Evolutionary conservation across 2,888 invertebrate species (phyloP).

Genomic region (Panopea generosa): DNA sequence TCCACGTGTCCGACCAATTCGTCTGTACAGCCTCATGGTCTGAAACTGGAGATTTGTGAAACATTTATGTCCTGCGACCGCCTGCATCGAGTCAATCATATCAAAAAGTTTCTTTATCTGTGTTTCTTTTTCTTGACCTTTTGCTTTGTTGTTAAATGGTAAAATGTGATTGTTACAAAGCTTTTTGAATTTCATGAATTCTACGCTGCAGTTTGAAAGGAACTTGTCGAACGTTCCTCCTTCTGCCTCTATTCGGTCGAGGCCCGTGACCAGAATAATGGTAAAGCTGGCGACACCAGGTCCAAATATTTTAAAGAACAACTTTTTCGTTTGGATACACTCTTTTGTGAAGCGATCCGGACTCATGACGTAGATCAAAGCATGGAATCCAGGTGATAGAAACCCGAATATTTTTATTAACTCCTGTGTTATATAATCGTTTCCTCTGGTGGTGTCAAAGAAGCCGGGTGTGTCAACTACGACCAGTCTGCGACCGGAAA

Average conservation of each 20-base stretch:
- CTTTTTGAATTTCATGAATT: constrained; percentile 13
- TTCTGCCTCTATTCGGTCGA: constrained; percentile 9
- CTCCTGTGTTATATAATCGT: constrained; percentile 19
- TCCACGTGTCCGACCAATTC: constrained; percentile 11
- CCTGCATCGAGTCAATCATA: constrained; percentile 14
- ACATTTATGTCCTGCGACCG: constrained; percentile 12
- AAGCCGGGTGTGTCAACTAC: constrained; percentile 48
- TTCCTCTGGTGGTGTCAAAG: constrained; percentile 33
- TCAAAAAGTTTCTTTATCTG: constrained; percentile 15
- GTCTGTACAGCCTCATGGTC: constrained; percentile 24
- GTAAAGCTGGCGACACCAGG: constrained; percentile 14
- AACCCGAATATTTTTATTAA: constrained; percentile 24
- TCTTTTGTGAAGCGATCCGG: constrained; percentile 41
- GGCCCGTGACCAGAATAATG: constrained; percentile 26
- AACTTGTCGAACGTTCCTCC: constrained; percentile 3
- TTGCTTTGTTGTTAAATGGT: constrained; percentile 20
- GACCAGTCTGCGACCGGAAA: constrained; percentile 22
- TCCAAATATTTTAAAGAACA: constrained; percentile 30
- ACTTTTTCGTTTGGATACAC: constrained; percentile 16
- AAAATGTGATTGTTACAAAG: constrained; percentile 20
- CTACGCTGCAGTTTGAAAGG: constrained; percentile 11
- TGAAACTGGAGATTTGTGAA: constrained; percentile 34
- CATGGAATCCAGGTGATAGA: constrained; percentile 36
- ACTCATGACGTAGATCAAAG: constrained; percentile 25
- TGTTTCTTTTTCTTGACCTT: background rate